Percentiles rank a stretch among this genome's conserved stretches.
phyloP scores from a whole-genome alignment of 2,113 vertebrate species.

The Poeciliopsis turrubarensis region DNA sequence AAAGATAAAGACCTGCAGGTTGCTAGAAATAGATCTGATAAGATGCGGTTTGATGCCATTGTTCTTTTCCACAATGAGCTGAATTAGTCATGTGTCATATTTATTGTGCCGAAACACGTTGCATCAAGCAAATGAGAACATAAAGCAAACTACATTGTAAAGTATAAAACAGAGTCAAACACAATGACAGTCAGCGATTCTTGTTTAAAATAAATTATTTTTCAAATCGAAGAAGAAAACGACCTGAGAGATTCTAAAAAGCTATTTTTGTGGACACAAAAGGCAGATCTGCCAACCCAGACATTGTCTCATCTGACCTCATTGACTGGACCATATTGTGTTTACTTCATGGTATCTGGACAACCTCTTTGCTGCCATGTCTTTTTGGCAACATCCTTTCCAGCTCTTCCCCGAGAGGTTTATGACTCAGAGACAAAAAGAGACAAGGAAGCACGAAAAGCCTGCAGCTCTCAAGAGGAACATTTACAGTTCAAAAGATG shows the following conservation, averaged over 20 bases:
- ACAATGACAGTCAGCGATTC: constrained; percentile 43
- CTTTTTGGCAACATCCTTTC: constrained; percentile 48
- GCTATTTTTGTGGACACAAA: constrained; percentile 52
- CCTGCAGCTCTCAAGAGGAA: constrained; percentile 42
- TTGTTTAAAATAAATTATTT: constrained; percentile 38
- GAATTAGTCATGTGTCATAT: constrained; percentile 33
- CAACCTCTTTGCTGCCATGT: constrained; percentile 58
- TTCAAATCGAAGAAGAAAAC: constrained; percentile 47
- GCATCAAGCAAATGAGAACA: constrained; percentile 43
- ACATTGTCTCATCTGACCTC: constrained; percentile 64
- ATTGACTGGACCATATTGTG: constrained; percentile 33
- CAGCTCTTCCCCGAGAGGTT: constrained; percentile 70
- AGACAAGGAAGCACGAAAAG: constrained; percentile 68
- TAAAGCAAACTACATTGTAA: constrained; percentile 54
- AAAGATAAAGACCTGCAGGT: constrained; percentile 34
- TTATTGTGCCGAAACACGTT: constrained; percentile 14
- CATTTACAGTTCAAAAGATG: constrained; percentile 69
- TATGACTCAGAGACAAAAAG: constrained; percentile 74
- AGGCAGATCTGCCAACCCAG: constrained; percentile 49
- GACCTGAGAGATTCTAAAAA: constrained; percentile 50
- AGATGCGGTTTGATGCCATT: constrained; percentile 45
- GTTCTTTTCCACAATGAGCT: constrained; percentile 36
- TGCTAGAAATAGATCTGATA: constrained; percentile 31
- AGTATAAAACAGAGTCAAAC: constrained; percentile 38
- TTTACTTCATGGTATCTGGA: constrained; percentile 54